phyloP scores from a whole-genome alignment of 2,113 vertebrate genomes.

The Apteryx mantelli region DNA sequence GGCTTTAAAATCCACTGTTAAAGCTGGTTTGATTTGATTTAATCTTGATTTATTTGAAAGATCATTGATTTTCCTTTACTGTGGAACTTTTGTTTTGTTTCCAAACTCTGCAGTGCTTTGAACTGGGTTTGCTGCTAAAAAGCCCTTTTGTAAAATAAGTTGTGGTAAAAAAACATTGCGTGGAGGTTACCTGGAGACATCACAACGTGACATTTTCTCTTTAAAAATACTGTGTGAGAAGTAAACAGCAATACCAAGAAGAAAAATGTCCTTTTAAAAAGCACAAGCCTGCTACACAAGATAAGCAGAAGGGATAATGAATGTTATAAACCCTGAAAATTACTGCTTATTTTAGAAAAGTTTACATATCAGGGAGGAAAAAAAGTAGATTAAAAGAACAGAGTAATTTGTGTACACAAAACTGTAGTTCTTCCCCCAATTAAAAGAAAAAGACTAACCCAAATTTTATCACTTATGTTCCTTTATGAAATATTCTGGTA shows the following conservation, averaged over 20 bases:
- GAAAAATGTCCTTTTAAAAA: conserved; percentile 69
- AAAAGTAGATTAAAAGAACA: conserved; percentile 54
- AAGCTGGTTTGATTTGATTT: conserved; percentile 73
- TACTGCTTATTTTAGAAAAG: conserved; percentile 64
- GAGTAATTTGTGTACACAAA: neutral
- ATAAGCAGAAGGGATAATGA: conserved; percentile 71
- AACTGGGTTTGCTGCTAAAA: conserved; percentile 50
- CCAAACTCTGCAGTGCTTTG: conserved; percentile 60
- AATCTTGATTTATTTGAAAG: conserved; percentile 74
- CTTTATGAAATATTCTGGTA: neutral
- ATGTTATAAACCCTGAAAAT: conserved; percentile 69
- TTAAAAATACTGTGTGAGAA: conserved; percentile 64
- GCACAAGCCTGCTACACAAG: conserved; percentile 39
- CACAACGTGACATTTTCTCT: conserved; percentile 67
- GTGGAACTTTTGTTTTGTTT: conserved; percentile 68
- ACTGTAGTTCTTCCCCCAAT: neutral
- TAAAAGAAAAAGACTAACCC: neutral
- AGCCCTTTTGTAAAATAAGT: conserved; percentile 56
- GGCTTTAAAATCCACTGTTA: conserved; percentile 55
- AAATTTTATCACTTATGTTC: neutral
- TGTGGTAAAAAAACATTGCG: neutral
- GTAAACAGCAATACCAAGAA: conserved; percentile 65
- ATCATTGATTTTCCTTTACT: conserved; percentile 71
- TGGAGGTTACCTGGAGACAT: conserved; percentile 68
- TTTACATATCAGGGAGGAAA: conserved; percentile 48